A percentile compares a stretch with the other conserved stretches of the same genome.
These are phyloP conservation scores for Clamator glandarius DNA, from an alignment of 2,797 vertebrate species.

Conservation along the genomic window DNA sequence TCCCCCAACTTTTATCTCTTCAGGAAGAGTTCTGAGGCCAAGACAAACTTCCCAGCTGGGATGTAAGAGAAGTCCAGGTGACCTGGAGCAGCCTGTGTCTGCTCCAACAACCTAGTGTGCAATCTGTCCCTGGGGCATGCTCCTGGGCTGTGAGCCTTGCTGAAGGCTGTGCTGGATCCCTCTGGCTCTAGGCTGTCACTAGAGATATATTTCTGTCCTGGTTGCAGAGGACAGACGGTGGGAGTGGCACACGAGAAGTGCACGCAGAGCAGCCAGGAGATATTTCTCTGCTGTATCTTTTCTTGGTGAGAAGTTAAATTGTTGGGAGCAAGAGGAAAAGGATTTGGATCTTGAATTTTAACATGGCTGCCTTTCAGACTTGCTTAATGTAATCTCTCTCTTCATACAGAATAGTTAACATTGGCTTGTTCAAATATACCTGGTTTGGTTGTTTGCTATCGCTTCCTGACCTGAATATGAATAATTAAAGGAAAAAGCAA, in stretches of 20 bases:
- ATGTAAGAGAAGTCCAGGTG: background rate
- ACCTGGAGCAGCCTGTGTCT: too few species aligned
- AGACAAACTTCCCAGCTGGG: background rate
- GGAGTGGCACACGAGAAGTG: background rate
- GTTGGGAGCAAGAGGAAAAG: background rate
- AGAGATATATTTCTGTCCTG: background rate
- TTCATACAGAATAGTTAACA: background rate
- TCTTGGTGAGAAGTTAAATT: background rate
- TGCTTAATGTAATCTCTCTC: background rate
- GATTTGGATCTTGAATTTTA: background rate
- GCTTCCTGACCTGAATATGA: background rate
- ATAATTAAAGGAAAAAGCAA: background rate
- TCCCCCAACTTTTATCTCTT: background rate
- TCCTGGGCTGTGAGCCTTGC: background rate
- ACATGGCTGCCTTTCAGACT: background rate
- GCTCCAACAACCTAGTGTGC: fast-evolving
- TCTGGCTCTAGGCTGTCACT: background rate
- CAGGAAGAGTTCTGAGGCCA: background rate
- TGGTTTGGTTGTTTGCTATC: background rate
- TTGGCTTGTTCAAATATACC: background rate
- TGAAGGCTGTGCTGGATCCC: background rate
- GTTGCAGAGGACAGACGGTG: background rate
- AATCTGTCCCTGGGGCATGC: background rate
- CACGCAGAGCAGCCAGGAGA: background rate
- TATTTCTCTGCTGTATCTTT: background rate